phyloP scores from a whole-genome alignment of 1,140 invertebrate species.

The Megathymus violae region DNA sequence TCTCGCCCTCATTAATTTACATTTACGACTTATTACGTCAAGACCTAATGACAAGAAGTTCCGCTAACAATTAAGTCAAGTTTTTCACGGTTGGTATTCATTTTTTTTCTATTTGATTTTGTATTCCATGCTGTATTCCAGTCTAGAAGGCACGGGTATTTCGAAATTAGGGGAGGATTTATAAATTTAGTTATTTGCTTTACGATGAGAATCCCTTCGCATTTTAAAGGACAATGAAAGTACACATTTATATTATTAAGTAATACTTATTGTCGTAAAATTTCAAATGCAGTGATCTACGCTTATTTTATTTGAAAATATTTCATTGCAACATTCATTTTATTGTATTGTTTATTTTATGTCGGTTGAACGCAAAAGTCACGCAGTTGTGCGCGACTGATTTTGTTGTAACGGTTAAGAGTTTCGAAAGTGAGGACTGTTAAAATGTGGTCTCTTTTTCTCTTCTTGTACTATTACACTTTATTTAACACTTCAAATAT shows the following conservation, averaged over 20 bases:
- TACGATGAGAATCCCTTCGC: background rate
- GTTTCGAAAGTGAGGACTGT: background rate
- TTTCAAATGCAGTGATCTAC: too few species aligned
- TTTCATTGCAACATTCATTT: slow-evolving; percentile 20
- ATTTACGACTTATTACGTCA: slow-evolving; percentile 67
- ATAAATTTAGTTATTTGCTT: too few species aligned
- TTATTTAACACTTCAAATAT: too few species aligned
- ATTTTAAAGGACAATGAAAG: background rate
- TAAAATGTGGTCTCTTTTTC: background rate
- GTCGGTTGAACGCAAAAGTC: slow-evolving; percentile 56
- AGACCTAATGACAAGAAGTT: slow-evolving; percentile 51
- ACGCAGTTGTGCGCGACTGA: slow-evolving; percentile 51
- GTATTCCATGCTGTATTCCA: too few species aligned
- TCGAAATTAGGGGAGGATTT: too few species aligned
- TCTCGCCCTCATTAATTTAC: slow-evolving; percentile 65
- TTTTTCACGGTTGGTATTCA: slow-evolving; percentile 2
- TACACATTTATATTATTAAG: too few species aligned
- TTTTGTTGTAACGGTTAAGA: background rate
- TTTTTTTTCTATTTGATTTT: background rate
- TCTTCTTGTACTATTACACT: too few species aligned
- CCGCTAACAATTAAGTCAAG: slow-evolving; percentile 41
- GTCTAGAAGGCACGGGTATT: too few species aligned
- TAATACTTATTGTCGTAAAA: too few species aligned
- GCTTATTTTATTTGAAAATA: background rate
- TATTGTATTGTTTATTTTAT: too few species aligned